These are phyloP conservation scores for Drosophila siamana DNA, from an alignment of 2,888 invertebrate species.

Conservation along the genomic window DNA sequence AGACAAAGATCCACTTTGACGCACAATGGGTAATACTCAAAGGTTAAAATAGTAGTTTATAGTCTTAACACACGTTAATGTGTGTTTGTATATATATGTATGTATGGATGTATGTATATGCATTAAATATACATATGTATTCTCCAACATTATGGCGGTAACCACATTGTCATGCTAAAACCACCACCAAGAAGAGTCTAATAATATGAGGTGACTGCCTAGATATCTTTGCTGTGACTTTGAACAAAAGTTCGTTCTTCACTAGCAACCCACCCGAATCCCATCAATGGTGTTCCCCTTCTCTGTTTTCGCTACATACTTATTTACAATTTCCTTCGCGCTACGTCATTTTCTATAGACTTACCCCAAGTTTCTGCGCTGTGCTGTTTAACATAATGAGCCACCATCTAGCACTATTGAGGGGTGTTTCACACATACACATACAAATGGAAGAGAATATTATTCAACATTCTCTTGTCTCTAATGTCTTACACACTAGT, in stretches of 20 bases:
- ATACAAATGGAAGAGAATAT: slow-evolving; percentile 22
- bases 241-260: slow-evolving; percentile 17
- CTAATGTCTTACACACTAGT: background rate
- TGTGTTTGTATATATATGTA: background rate
- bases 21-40: too few relatives aligned
- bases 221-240: slow-evolving; percentile 11
- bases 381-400: slow-evolving; percentile 74
- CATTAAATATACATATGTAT: background rate
- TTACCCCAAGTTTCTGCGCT: slow-evolving; percentile 39
- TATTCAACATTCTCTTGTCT: slow-evolving; percentile 22
- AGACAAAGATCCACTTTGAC: too few relatives aligned
- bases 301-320: slow-evolving; percentile 38
- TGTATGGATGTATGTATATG: background rate
- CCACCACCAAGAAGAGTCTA: slow-evolving; percentile 40
- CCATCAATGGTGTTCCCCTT: slow-evolving; percentile 22
- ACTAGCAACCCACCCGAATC: background rate
- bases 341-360: slow-evolving; percentile 44
- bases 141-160: slow-evolving; percentile 5
- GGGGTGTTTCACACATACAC: slow-evolving; percentile 53
- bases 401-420: slow-evolving; percentile 26
- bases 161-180: background rate
- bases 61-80: background rate
- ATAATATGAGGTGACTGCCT: slow-evolving; percentile 12
- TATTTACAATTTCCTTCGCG: slow-evolving; percentile 36
- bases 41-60: background rate